Evolutionary conservation across 2,797 vertebrate genomes (phyloP).

Genomic region (Pangasius larnaudii): DNA sequence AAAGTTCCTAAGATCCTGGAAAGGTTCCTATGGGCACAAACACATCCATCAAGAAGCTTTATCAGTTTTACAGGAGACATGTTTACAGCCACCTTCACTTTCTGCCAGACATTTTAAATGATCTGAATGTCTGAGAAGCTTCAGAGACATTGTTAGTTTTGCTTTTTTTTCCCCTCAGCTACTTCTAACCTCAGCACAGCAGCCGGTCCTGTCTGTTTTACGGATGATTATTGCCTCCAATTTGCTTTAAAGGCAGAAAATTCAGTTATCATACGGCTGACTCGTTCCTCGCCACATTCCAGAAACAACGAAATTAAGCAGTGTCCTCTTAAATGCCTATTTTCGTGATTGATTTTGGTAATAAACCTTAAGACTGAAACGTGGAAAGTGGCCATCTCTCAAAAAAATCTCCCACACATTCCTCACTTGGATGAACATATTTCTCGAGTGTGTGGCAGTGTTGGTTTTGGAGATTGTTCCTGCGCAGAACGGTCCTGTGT

Average conservation of each 20-base stretch:
- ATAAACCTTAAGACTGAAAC: neutral
- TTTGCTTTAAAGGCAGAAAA: conserved; percentile 15
- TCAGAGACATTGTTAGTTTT: neutral
- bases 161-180: neutral
- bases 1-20: neutral
- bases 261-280: neutral
- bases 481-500: conserved; percentile 8
- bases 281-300: neutral
- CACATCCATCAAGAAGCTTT: conserved; percentile 5
- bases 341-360: neutral
- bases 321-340: neutral
- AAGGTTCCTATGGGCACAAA: conserved; percentile 1
- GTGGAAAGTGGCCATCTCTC: neutral
- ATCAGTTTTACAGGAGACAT: conserved; percentile 3
- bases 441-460: conserved; percentile 35
- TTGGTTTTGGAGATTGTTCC: conserved; percentile 32
- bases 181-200: neutral
- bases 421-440: conserved; percentile 18
- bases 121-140: neutral
- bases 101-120: neutral
- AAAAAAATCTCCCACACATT: conserved; percentile 22
- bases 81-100: conserved; percentile 18
- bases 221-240: neutral
- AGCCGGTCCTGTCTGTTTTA: conserved; percentile 6
- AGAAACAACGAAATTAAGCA: neutral